phyloP scores from a whole-genome alignment of 2,888 invertebrate genomes.

The Erpobdella octoculata region DNA sequence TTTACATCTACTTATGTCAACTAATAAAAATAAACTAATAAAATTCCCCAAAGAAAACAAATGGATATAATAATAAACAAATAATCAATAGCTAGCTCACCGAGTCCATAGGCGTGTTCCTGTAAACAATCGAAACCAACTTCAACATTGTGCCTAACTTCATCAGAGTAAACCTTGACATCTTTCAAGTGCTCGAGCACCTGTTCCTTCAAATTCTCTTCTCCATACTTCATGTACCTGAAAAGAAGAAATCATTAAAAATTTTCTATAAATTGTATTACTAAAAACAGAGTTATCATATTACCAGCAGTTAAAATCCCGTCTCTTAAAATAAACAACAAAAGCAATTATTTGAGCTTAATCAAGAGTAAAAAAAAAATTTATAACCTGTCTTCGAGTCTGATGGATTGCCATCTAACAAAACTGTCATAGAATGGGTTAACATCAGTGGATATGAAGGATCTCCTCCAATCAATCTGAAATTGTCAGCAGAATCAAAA shows the following conservation, averaged over 20 bases:
- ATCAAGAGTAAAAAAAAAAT: conserved; percentile 64
- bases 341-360: neutral
- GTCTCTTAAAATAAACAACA: neutral
- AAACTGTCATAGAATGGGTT: conserved; percentile 97
- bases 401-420: conserved; percentile 88
- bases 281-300: too few relatives aligned
- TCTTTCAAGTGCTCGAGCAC: conserved; percentile 64
- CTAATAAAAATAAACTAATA: neutral
- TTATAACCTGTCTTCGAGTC: conserved; percentile 75
- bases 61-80: too few relatives aligned
- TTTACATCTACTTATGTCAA: too few relatives aligned
- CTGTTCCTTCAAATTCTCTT: conserved; percentile 73
- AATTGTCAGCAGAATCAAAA: too few relatives aligned
- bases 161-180: conserved; percentile 85
- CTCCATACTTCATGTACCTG: conserved; percentile 82
- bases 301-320: too few relatives aligned
- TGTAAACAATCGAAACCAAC: conserved; percentile 89
- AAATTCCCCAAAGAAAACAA: neutral
- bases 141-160: conserved; percentile 81
- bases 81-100: too few relatives aligned
- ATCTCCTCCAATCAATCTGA: conserved; percentile 90
- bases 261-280: too few relatives aligned
- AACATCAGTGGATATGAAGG: conserved; percentile 95
- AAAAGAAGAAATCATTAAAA: too few relatives aligned
- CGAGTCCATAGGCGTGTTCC: conserved; percentile 94